These are phyloP conservation scores for Orientallactaga sibirica DNA, from an alignment of 2,797 vertebrate species.

Conservation along the genomic window DNA sequence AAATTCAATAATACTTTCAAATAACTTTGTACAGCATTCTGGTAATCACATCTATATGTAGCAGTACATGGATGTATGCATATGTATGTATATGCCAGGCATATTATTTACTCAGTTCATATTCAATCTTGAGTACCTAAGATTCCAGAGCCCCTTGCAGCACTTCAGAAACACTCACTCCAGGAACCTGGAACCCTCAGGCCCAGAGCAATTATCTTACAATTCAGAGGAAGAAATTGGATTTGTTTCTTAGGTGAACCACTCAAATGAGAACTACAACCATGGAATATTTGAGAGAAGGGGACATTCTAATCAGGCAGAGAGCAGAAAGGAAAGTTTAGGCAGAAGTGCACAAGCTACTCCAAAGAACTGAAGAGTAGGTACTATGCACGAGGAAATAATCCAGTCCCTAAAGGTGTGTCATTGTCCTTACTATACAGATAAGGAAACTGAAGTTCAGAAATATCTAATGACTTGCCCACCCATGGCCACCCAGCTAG, in stretches of 20 bases:
- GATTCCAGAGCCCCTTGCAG: background rate
- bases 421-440: background rate
- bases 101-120: background rate
- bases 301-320: background rate
- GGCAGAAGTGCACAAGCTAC: constrained; percentile 12
- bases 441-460: constrained; percentile 2
- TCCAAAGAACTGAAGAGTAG: constrained; percentile 8
- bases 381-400: background rate
- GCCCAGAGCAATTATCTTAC: background rate
- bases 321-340: constrained; percentile 3
- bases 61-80: background rate
- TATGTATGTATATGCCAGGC: background rate
- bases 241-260: constrained; percentile 39
- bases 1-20: constrained; percentile 38
- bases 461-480: constrained; percentile 12
- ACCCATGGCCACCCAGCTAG: background rate
- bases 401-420: background rate
- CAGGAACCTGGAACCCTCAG: background rate
- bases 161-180: constrained; percentile 31
- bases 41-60: background rate
- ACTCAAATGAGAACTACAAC: background rate
- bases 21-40: constrained; percentile 15
- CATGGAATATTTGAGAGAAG: background rate
- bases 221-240: constrained; percentile 26
- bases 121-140: background rate